Base-by-base conservation (phyloP, 2,888 invertebrate genomes). In the Mycalesis mineus region DNA sequence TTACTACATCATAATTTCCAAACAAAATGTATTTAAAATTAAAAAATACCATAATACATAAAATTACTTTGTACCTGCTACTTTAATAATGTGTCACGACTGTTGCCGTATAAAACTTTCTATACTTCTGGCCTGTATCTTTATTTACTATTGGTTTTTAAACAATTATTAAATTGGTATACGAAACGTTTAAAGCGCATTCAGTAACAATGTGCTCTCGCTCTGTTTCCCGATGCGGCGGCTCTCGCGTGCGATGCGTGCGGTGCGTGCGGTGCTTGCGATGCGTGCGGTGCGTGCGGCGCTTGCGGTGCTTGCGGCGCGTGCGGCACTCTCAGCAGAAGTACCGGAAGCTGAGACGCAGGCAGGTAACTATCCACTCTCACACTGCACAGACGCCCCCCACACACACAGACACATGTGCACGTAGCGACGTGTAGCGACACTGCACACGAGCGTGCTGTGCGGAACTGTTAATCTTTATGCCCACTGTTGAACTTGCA, bases 281-380 rank as follows among this genome's bases (percentile, higher is more conserved):
- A 36, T 11, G 22, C 29, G 11, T 33, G 31, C 54, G 55, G 33
- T 17, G 22, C 37, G 48, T 57, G 58, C 39, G 62, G 59, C 31
- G 48, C 13, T 44, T 28, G 56, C 70, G 73, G 73, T 68, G 68
- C 14, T 29, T 31, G 29, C 14, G 29, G 7, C 13, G 8, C 13
- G 44, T 14, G 36, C 7, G 36, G 17, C 37, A 7, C 17, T 15
- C 37, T 65, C 65, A 69, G 71, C 92, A 95, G 95, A 95, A 95
- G 92, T 95, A 95, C 92, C 94, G 95, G 91, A 95, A 95, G 84
- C 91, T 95, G 73, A 92, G 95, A 81, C 90, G 95, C 81, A 91
- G 95, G 87, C 95, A 95, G 93, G 94, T 95, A 92, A 85, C 84
- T 91, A 91, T 87, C 78, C 62, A 80, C 65, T 72, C 72, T 50